Percentiles rank a stretch among this genome's conserved stretches.
These are phyloP conservation scores for Drosophila miranda DNA, from an alignment of 1,140 invertebrate species.

Conservation along the genomic window DNA sequence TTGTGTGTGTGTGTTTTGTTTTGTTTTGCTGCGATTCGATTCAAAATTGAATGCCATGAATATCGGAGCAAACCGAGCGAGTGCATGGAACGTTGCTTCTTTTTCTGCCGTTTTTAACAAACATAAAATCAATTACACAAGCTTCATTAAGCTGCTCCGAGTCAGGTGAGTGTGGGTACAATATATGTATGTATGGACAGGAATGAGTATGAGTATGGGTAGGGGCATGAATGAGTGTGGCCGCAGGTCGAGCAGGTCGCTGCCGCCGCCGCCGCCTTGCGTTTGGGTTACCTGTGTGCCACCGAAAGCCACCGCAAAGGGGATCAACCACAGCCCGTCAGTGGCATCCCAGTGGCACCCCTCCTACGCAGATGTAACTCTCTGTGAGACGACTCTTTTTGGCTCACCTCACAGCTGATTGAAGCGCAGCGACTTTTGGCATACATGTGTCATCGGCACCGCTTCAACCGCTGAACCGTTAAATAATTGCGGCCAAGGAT, in stretches of 20 bases:
- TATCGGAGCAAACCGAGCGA: conserved; percentile 68
- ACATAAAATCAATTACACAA: conserved; percentile 80
- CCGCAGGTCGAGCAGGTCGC: conserved; percentile 3
- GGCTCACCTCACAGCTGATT: conserved; percentile 21
- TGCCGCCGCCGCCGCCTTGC: neutral
- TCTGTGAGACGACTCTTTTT: too few species aligned
- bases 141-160: conserved; percentile 69
- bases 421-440: conserved; percentile 17
- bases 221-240: conserved; percentile 14
- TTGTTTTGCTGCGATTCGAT: conserved; percentile 66
- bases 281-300: neutral
- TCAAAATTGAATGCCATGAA: conserved; percentile 73
- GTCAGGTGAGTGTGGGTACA: conserved; percentile 11
- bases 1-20: neutral
- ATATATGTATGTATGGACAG: conserved; percentile 1
- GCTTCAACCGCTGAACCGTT: conserved; percentile 4
- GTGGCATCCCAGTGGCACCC: neutral
- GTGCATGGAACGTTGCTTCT: conserved; percentile 63
- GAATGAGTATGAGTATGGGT: conserved; percentile 10
- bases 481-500: conserved; percentile 44
- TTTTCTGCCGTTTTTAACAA: conserved; percentile 79
- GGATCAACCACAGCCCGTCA: conserved; percentile 1
- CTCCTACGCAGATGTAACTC: too few species aligned
- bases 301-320: conserved; percentile 16
- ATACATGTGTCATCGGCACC: conserved; percentile 47